These are phyloP conservation scores for Cetoscarus ocellatus DNA, from an alignment of 2,797 vertebrate species.

Conservation along the genomic window DNA sequence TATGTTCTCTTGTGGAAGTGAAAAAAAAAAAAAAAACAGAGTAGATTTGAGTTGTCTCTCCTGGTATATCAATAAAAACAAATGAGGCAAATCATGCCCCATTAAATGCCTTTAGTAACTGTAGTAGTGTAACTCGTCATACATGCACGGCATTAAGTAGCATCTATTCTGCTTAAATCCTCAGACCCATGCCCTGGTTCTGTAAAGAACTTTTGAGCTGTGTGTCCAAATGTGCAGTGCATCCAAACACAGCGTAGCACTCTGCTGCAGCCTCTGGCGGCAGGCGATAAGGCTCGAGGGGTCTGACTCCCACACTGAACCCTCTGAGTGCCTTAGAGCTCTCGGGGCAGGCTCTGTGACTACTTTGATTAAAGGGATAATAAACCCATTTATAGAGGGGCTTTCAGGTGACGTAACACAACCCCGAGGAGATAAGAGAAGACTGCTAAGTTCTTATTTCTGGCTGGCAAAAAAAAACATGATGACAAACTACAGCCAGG, in stretches of 20 bases:
- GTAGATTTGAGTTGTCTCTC: too few species aligned
- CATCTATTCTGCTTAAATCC: constrained; percentile 24
- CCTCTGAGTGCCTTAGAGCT: constrained; percentile 48
- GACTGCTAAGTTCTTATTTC: constrained; percentile 49
- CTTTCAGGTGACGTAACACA: constrained; percentile 69
- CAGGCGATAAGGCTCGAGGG: constrained; percentile 68
- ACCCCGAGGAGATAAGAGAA: constrained; percentile 53
- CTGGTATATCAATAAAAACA: constrained; percentile 20
- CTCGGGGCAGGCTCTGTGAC: constrained; percentile 68
- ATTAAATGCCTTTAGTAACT: neutral
- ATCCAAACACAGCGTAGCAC: constrained; percentile 56
- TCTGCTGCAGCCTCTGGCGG: constrained; percentile 72
- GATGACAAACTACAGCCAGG: constrained; percentile 34
- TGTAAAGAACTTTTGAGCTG: constrained; percentile 36
- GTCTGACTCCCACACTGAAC: constrained; percentile 45
- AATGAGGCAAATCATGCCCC: neutral
- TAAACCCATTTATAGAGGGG: constrained; percentile 71
- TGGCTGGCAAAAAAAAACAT: constrained; percentile 44
- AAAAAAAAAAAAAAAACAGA: too few species aligned
- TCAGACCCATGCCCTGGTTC: constrained; percentile 19
- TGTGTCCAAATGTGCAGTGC: constrained; percentile 67
- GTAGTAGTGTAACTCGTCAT: constrained; percentile 1
- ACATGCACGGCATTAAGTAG: neutral
- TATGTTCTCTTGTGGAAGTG: too few species aligned
- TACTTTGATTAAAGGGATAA: constrained; percentile 77